Conservation (phyloP, 2,888 invertebrate genomes). For the Cheilosia variabilis region DNA sequence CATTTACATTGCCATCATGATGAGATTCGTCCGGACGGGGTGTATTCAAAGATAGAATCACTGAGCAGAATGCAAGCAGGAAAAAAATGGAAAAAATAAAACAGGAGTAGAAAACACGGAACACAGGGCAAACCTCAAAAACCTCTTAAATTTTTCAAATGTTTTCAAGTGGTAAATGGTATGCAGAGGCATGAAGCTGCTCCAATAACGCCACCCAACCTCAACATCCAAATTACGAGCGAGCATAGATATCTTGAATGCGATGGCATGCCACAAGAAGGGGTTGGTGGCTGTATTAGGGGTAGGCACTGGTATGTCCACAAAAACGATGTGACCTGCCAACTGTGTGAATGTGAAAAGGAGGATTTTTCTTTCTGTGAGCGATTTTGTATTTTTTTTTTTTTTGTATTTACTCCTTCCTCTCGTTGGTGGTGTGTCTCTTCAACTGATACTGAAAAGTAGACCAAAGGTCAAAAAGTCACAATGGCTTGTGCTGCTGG, state of each 20-base stretch:
- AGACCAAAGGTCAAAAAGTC: constrained; percentile 75
- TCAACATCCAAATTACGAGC: constrained; percentile 73
- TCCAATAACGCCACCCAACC: constrained; percentile 64
- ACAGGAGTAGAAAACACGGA: constrained; percentile 48
- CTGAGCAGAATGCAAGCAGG: constrained; percentile 34
- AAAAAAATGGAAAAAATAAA: constrained; percentile 10
- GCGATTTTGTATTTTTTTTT: not conserved
- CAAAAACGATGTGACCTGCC: constrained; percentile 73
- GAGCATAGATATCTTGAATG: constrained; percentile 66
- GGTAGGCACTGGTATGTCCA: constrained; percentile 46
- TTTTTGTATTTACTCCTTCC: constrained; percentile 49
- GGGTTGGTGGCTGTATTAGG: constrained; percentile 3
- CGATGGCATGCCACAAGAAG: constrained; percentile 43
- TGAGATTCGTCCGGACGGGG: constrained; percentile 68
- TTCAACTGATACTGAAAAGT: constrained; percentile 66
- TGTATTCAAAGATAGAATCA: constrained; percentile 56
- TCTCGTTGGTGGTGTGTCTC: constrained; percentile 38
- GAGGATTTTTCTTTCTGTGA: constrained; percentile 41
- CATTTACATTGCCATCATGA: constrained; percentile 75
- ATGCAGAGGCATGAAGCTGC: constrained; percentile 73
- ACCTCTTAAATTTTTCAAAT: constrained; percentile 75
- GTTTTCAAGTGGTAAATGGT: constrained; percentile 74
- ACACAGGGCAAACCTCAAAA: constrained; percentile 71
- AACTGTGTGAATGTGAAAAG: constrained; percentile 70
- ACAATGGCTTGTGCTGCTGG: constrained; percentile 71